Evolutionary conservation across 2,888 invertebrate species (phyloP), one percentile per base, ranked within the genome.

Genomic region (Drepana falcataria): DNA sequence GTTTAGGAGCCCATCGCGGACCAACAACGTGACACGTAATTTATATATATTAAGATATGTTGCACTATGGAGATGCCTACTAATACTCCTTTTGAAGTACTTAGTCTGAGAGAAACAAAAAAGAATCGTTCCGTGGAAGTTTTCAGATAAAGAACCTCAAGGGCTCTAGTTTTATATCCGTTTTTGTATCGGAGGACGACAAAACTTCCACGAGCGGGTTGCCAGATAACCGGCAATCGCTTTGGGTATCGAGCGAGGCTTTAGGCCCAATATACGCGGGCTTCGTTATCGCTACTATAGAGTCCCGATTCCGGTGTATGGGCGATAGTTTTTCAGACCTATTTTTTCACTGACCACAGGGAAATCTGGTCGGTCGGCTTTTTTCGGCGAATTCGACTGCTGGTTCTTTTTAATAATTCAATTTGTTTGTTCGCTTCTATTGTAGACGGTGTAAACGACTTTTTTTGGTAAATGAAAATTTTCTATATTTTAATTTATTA

Each of bases 211-310:
- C 55, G 66, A 65, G 59, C 60, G 57, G 59, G 58, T 59, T 59
- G 56, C 56, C 63, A 65, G 69, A 65, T 67, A 69, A 59, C 69
- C 66, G 65, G 61, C 68, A 59, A 64, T 64, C 66, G 65, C 68
- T 68, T 58, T 53, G 55, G 59, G 63, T 61, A 49, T 60, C 66
- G 64, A 69, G 65, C 71, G 59, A 58, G 56, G 58, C 57, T 56
- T 56, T 52, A 21, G 56, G 53, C 55, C 59, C 60, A 58, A 64
- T 64, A 60, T 60, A 53, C 52, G 63, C 68, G 54, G 63, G 75
- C 73, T 82, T 78, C 78, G 82, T 79, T 83, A 83, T 79, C 80
- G 76, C 66, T 51, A 63, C 75, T 79, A 79, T 81, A 82, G 83
- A 83, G 79, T 78, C 79, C 69, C 69, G 67, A 53, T 58, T 58